Evolutionary conservation across 2,113 vertebrate species (phyloP).

Genomic region (Paedocypris sp.): DNA sequence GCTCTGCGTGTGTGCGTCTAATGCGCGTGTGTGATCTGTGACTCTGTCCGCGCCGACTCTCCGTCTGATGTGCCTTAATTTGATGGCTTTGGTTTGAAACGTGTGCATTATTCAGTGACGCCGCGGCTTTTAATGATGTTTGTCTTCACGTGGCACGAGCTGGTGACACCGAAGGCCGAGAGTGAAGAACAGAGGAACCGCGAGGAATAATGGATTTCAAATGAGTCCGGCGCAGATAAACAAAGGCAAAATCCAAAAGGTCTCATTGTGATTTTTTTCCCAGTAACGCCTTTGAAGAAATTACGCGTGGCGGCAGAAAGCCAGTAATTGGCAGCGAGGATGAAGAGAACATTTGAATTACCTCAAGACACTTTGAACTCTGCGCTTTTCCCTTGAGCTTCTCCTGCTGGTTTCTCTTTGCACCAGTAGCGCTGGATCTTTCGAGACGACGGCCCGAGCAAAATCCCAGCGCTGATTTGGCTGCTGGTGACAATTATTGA

Average conservation of each 20-base stretch:
- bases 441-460: background rate
- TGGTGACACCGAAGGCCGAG: conserved; percentile 2
- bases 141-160: conserved; percentile 4
- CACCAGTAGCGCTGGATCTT: background rate
- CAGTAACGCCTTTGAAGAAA: conserved; percentile 10
- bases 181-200: background rate
- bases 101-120: background rate
- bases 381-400: background rate
- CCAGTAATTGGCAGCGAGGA: background rate
- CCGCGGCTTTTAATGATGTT: conserved; percentile 10
- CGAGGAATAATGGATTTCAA: conserved; percentile 14
- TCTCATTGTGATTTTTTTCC: background rate
- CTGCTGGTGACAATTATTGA: background rate
- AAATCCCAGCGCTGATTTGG: background rate
- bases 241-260: background rate
- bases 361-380: conserved; percentile 1
- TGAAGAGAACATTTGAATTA: conserved; percentile 11
- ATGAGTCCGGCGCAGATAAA: conserved; percentile 3
- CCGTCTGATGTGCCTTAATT: background rate
- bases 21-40: too few relatives aligned
- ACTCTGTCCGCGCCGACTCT: too few relatives aligned
- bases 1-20: too few relatives aligned
- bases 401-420: background rate
- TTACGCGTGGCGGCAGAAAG: background rate
- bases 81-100: conserved; percentile 4